Evolutionary conservation across 2,797 vertebrate species (phyloP).

Genomic region (Sphenopsis melanotis): DNA sequence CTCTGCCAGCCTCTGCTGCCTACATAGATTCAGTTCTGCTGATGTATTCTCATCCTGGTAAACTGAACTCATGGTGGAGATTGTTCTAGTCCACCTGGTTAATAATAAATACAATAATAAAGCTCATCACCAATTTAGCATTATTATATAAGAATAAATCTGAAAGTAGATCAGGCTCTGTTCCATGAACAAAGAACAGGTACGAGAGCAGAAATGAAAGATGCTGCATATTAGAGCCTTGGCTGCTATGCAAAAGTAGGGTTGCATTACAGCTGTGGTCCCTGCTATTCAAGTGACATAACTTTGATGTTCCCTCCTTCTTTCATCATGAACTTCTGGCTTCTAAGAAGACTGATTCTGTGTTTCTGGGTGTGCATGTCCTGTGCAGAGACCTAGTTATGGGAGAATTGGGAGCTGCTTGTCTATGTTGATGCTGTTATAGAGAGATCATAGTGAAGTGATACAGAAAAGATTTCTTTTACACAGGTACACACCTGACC

Average conservation of each 20-base stretch:
- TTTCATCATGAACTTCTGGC: not conserved
- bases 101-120: conserved; percentile 10
- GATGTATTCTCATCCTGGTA: not conserved
- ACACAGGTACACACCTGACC: not conserved
- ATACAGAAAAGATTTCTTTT: not conserved
- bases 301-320: not conserved
- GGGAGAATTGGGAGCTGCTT: not conserved
- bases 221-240: not conserved
- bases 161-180: conserved; percentile 3
- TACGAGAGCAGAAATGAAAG: not conserved
- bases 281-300: not conserved
- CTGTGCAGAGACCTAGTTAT: not conserved
- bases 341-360: not conserved
- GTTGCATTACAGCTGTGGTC: not conserved
- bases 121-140: not conserved
- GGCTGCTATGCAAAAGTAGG: not conserved
- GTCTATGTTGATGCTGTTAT: not conserved
- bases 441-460: not conserved
- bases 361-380: not conserved
- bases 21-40: not conserved
- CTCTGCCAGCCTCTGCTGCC: not conserved
- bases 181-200: not conserved
- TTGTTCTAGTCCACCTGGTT: not conserved
- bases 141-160: not conserved
- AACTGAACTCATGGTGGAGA: not conserved